Percentiles rank a stretch among this genome's conserved stretches.
Conservation (phyloP, 92 coral and sea anemone genomes). For the Scolanthus callimorphus region DNA sequence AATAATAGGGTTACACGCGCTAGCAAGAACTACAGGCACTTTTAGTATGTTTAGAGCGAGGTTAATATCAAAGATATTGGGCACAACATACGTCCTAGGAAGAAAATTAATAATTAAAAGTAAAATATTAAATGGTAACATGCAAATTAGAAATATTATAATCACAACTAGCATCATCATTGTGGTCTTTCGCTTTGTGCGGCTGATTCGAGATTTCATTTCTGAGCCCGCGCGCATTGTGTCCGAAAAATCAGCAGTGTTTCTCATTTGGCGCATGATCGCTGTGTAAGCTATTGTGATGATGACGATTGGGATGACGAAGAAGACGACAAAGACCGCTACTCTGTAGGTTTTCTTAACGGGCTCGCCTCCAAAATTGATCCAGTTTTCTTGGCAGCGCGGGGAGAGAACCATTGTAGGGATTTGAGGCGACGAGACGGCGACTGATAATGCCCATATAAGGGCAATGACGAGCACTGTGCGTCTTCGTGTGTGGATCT, state of each 20-base stretch:
- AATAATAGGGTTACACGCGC: constrained; percentile 90
- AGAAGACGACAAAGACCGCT: constrained; percentile 52
- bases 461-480: constrained; percentile 31
- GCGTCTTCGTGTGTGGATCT: constrained; percentile 48
- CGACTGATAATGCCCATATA: constrained; percentile 64
- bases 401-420: neutral
- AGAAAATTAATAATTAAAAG: constrained; percentile 21
- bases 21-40: constrained; percentile 50
- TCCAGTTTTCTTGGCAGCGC: constrained; percentile 44
- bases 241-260: constrained; percentile 39
- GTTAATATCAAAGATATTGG: neutral
- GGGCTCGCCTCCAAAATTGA: constrained; percentile 23
- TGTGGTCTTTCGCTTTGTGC: constrained; percentile 81
- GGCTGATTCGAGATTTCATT: neutral
- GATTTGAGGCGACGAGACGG: constrained; percentile 62
- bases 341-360: constrained; percentile 50
- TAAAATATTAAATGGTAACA: constrained; percentile 68
- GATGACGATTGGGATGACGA: constrained; percentile 65
- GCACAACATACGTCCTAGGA: neutral
- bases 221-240: constrained; percentile 2
- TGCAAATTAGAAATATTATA: constrained; percentile 63
- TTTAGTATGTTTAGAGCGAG: constrained; percentile 6
- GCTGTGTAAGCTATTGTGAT: constrained; percentile 51
- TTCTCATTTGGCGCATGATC: constrained; percentile 57
- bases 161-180: constrained; percentile 82